Evolutionary conservation across 53 echinoderm and acorn worm genomes (phyloP).

Genomic region (Apostichopus leukothele): DNA sequence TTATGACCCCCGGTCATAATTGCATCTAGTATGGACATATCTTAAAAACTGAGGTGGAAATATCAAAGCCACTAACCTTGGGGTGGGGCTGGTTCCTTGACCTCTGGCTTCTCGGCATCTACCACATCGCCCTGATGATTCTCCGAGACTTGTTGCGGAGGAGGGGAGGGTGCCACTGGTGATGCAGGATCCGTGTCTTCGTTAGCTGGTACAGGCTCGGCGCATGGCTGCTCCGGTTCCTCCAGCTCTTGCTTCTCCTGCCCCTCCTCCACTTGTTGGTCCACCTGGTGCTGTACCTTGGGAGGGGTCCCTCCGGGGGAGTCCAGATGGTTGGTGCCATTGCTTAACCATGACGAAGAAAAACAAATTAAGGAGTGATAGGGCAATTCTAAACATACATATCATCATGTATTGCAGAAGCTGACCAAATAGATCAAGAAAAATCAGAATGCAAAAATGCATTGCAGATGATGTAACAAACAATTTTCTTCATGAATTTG

Average conservation of each 20-base stretch:
- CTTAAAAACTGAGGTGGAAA: too few species aligned
- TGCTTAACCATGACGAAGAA: slow-evolving; percentile 54
- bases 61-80: slow-evolving; percentile 3
- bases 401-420: too few species aligned
- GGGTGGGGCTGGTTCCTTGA: slow-evolving; percentile 67
- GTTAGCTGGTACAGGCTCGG: slow-evolving; percentile 55
- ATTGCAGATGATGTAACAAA: too few species aligned
- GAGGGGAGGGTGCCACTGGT: slow-evolving; percentile 52
- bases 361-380: background rate
- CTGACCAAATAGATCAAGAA: too few species aligned
- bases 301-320: slow-evolving; percentile 65
- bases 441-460: too few species aligned
- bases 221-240: slow-evolving; percentile 61
- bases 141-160: slow-evolving; percentile 59
- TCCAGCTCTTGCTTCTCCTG: slow-evolving; percentile 56
- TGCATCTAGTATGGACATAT: too few species aligned
- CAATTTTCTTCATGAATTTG: too few species aligned
- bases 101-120: slow-evolving; percentile 67
- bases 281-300: slow-evolving; percentile 56
- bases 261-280: background rate
- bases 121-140: slow-evolving; percentile 65
- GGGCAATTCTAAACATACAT: too few species aligned
- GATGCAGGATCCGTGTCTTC: slow-evolving; percentile 60
- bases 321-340: slow-evolving; percentile 84
- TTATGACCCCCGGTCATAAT: too few species aligned